Evolutionary conservation across 2,113 vertebrate species (phyloP).

Genomic region (Euleptes europaea): DNA sequence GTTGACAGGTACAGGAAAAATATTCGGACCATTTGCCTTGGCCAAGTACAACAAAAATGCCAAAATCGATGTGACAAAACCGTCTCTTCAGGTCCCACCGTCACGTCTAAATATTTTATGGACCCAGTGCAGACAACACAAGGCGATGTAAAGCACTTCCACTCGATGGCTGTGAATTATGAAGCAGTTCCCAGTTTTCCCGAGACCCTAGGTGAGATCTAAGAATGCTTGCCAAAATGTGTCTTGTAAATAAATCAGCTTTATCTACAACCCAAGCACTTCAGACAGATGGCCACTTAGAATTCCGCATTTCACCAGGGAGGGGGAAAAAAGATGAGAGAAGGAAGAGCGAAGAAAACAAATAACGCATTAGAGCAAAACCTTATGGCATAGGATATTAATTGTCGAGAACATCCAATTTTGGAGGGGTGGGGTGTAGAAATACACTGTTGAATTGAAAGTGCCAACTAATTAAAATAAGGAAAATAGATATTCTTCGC

Average conservation of each 20-base stretch:
- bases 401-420: constrained; percentile 15
- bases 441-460: constrained; percentile 20
- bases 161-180: constrained; percentile 72
- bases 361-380: background rate
- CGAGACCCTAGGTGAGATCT: constrained; percentile 63
- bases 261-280: constrained; percentile 22
- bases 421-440: background rate
- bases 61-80: constrained; percentile 56
- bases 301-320: constrained; percentile 49
- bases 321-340: constrained; percentile 37
- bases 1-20: background rate
- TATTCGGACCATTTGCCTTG: constrained; percentile 18
- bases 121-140: constrained; percentile 46
- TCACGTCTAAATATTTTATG: constrained; percentile 73
- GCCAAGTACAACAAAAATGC: constrained; percentile 32
- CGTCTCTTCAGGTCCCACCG: constrained; percentile 31
- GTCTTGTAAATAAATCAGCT: constrained; percentile 71
- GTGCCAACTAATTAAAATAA: background rate
- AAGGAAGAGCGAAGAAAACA: constrained; percentile 8
- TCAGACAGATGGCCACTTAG: constrained; percentile 68
- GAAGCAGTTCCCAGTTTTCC: constrained; percentile 65
- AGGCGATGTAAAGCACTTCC: constrained; percentile 63
- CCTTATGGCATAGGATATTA: background rate
- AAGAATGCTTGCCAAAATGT: constrained; percentile 63
- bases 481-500: background rate